phyloP scores from a whole-genome alignment of 92 coral and sea anemone genomes.

The Bergia sp. region DNA sequence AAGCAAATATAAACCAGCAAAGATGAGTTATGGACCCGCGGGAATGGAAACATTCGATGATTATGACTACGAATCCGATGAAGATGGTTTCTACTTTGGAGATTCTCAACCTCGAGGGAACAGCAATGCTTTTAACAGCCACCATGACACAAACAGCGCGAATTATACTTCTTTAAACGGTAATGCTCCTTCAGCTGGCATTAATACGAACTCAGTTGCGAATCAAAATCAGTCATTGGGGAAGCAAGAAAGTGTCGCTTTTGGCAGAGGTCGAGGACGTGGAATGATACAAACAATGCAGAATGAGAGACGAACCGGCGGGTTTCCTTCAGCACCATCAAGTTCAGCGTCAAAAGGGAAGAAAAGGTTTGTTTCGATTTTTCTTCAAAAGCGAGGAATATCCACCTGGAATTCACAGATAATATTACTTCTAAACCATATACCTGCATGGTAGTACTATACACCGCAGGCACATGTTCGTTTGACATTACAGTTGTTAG shows the following conservation, averaged over 20 bases:
- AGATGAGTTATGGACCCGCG: constrained; percentile 89
- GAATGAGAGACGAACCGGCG: constrained; percentile 10
- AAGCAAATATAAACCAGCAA: neutral
- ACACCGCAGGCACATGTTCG: too few species aligned
- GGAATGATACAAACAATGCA: constrained; percentile 7
- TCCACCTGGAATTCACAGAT: neutral
- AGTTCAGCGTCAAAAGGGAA: constrained; percentile 34
- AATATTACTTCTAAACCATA: too few species aligned
- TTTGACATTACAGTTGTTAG: neutral
- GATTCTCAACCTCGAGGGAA: constrained; percentile 26
- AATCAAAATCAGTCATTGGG: constrained; percentile 3
- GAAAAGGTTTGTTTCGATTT: constrained; percentile 16
- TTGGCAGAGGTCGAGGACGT: constrained; percentile 38
- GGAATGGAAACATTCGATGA: constrained; percentile 69
- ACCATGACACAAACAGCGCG: neutral
- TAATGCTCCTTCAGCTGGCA: neutral
- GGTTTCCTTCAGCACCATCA: constrained; percentile 12
- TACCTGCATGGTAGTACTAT: too few species aligned
- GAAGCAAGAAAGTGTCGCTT: constrained; percentile 12
- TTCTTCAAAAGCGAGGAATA: neutral
- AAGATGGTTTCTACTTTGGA: constrained; percentile 68
- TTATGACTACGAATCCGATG: constrained; percentile 72
- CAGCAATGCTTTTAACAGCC: neutral
- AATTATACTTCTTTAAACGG: neutral
- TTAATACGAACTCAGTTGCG: neutral